Evolutionary conservation across 2,888 invertebrate species (phyloP).

Genomic region (Pammene aurita): DNA sequence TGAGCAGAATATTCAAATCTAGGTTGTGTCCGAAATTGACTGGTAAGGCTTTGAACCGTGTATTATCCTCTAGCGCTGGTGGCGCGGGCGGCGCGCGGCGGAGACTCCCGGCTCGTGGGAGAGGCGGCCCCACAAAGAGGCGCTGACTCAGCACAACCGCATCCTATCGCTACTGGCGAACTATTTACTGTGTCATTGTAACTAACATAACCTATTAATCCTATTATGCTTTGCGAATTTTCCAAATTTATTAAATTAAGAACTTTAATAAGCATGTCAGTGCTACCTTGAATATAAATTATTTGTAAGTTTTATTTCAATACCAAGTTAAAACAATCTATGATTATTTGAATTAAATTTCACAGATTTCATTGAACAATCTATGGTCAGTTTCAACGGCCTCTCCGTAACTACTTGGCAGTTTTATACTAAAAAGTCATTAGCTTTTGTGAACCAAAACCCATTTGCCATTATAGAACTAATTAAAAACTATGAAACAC

Average conservation of each 20-base stretch:
- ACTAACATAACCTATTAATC: constrained; percentile 10
- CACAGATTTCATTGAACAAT: not conserved
- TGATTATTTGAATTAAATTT: not conserved
- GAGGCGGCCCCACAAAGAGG: constrained; percentile 64
- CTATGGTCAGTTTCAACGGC: constrained; percentile 1
- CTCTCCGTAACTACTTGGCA: not conserved
- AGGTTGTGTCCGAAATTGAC: constrained; percentile 4
- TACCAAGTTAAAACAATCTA: not conserved
- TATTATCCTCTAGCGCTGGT: constrained; percentile 24
- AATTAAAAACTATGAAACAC: constrained; percentile 29
- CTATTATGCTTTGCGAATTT: constrained; percentile 38
- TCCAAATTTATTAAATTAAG: constrained; percentile 14
- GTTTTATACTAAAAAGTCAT: not conserved
- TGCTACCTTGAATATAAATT: not conserved
- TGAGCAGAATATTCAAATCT: not conserved
- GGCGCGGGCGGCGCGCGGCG: not conserved
- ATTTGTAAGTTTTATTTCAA: too few species aligned
- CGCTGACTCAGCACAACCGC: constrained; percentile 69
- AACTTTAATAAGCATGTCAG: not conserved
- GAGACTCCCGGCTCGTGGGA: constrained; percentile 58
- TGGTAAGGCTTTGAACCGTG: constrained; percentile 10
- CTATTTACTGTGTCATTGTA: constrained; percentile 30
- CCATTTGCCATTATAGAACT: constrained; percentile 5
- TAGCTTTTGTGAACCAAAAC: not conserved
- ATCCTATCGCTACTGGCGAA: constrained; percentile 52